These are phyloP conservation scores for Stigmatopora nigra DNA, from an alignment of 2,113 vertebrate species.

Conservation along the genomic window DNA sequence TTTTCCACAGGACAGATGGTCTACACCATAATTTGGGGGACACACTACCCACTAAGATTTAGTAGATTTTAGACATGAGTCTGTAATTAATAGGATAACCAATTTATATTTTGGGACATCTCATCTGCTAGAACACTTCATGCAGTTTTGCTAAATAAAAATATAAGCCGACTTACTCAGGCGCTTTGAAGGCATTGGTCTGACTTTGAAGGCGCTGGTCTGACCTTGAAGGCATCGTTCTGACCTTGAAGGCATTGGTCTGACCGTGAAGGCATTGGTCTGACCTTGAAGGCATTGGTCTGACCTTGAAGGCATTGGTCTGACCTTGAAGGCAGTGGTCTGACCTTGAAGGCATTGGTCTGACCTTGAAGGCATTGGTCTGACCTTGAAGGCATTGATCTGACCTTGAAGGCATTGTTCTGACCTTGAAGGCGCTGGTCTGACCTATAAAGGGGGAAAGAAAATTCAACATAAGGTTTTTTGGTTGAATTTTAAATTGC, in stretches of 20 bases:
- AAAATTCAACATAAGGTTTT: background rate
- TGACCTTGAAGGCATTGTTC: no score
- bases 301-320: no score
- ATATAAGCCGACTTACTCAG: conserved; percentile 8
- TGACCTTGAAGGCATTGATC: no score
- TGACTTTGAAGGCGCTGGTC: background rate
- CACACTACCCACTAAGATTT: conserved; percentile 5
- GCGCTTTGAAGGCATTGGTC: conserved; percentile 8
- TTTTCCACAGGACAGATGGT: conserved; percentile 4
- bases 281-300: no score
- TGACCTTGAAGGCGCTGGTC: no score
- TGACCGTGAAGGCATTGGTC: no score
- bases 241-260: no score
- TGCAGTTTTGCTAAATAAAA: conserved; percentile 2
- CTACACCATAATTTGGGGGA: conserved; percentile 2
- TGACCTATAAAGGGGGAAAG: no score
- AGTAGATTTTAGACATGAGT: background rate
- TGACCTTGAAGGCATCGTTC: no score
- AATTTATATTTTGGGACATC: background rate
- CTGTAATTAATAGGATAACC: conserved; percentile 2
- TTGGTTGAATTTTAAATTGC: background rate
- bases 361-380: no score
- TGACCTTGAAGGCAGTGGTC: no score
- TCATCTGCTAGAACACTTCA: background rate
- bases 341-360: no score